Conservation (phyloP, 2,113 vertebrate genomes). For the Xiphophorus couchianus region DNA sequence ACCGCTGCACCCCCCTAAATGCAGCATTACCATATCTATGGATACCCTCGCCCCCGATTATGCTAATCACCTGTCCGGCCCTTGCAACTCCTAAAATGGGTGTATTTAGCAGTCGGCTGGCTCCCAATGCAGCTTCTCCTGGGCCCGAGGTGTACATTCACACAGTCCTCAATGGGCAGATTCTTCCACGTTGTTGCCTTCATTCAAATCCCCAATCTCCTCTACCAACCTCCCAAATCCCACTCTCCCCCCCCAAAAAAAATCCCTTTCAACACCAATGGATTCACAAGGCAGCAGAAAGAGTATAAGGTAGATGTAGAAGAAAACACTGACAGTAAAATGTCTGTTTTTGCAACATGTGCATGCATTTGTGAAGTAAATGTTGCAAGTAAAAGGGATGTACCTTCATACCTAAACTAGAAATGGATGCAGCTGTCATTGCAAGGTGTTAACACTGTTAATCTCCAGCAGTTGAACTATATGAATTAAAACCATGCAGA, state of each 20-base stretch:
- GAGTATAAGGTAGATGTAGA: constrained; percentile 53
- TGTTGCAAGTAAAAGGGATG: constrained; percentile 87
- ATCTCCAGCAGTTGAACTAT: not conserved
- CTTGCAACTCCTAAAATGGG: constrained; percentile 94
- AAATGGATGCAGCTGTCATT: constrained; percentile 31
- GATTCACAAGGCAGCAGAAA: constrained; percentile 89
- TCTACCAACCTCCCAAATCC: constrained; percentile 26
- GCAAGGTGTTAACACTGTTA: not conserved
- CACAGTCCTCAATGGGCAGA: constrained; percentile 95
- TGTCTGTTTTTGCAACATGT: constrained; percentile 57
- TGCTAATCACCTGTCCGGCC: constrained; percentile 99
- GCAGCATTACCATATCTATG: constrained; percentile 99
- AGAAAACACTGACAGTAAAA: constrained; percentile 63
- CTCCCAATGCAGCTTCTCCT: constrained; percentile 97
- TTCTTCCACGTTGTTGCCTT: constrained; percentile 99
- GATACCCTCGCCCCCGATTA: constrained; percentile 96
- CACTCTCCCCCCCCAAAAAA: constrained; percentile 27
- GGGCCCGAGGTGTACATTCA: constrained; percentile 99
- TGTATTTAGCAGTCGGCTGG: constrained; percentile 99
- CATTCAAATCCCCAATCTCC: constrained; percentile 89
- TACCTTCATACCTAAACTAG: constrained; percentile 82
- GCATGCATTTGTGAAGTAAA: constrained; percentile 78
- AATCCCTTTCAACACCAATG: constrained; percentile 93
- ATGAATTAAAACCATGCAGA: not conserved
- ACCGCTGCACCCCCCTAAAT: constrained; percentile 87